Evolutionary conservation across 2,113 vertebrate species (phyloP), one percentile per base, ranked within the genome.

Genomic region (Scomber colias): DNA sequence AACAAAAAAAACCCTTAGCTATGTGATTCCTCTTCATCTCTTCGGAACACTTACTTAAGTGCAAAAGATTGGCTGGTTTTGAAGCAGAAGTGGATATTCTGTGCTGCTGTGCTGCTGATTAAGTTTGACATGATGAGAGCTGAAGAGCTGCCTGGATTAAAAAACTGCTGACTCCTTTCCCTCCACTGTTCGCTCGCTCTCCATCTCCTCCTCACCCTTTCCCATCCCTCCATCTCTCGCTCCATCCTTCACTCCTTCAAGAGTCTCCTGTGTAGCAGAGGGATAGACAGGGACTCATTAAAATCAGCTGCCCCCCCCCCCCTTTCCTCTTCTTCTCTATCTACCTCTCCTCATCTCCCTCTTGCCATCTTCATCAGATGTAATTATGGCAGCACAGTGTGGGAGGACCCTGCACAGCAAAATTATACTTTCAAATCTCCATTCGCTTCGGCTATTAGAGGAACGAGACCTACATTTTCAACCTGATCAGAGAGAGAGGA

Each of bases 111-210:
- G 72, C 72, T 77, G 74, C 69, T 87, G 87, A 92, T 89, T 86
- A 86, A 86, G 64, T 75, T 61, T 81, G 71, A 87, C 87, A 55
- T 82, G 75, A 87, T 82, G 82, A 86, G 77, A 84, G 81, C 80
- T 69, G 81, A 91, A 70, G 75, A 88, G 84, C 83, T 84, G 75
- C 75, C 75, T 56, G 76, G 80, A 89, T 87, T 85, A 79, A 77
- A 72, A 88, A 92, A 89, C 82, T 92, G 92, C 92, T 93, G 92
- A 93, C 86, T 89, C 77, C 51, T 77, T 81, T 75, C 55, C 60
- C 66, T 84, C 53, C 54, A 35, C 62, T 11, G 46, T 84, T 77
- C 27, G 24, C 76, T 79, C 80, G 15, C 61, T 59, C 49, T 66
- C 62, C 67, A 59, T 83, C 61, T 60, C 59, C n/a, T 56, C 66